Evolutionary conservation across 1,140 invertebrate genomes (phyloP).

Genomic region (Ectropis grisescens): DNA sequence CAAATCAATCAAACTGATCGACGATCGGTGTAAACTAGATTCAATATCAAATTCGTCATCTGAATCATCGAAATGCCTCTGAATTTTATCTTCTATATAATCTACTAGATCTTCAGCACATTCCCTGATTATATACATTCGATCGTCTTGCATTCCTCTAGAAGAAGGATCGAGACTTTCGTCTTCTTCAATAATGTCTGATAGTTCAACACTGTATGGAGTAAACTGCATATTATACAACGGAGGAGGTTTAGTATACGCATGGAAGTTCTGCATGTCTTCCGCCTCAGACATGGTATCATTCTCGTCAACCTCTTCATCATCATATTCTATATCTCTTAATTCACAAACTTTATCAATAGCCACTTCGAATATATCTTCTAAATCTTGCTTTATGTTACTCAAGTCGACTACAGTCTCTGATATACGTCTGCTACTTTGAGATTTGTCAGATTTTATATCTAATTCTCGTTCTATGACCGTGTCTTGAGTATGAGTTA

Average conservation of each 20-base stretch:
- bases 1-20: slow-evolving; percentile 50
- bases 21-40: slow-evolving; percentile 29
- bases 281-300: slow-evolving; percentile 57
- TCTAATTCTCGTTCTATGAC: slow-evolving; percentile 47
- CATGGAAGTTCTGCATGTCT: slow-evolving; percentile 49
- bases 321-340: slow-evolving; percentile 20
- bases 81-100: slow-evolving; percentile 45
- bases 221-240: slow-evolving; percentile 33
- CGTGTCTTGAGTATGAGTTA: slow-evolving; percentile 58
- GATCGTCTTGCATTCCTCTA: slow-evolving; percentile 33
- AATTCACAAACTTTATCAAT: slow-evolving; percentile 30
- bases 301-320: no score
- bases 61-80: slow-evolving; percentile 24
- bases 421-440: slow-evolving; percentile 44
- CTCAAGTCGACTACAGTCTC: slow-evolving; percentile 54
- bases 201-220: slow-evolving; percentile 51
- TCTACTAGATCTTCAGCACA: slow-evolving; percentile 39
- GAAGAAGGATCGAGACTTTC: slow-evolving; percentile 36
- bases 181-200: slow-evolving; percentile 61
- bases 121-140: slow-evolving; percentile 19
- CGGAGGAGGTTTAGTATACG: slow-evolving; percentile 47
- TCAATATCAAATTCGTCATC: slow-evolving; percentile 45
- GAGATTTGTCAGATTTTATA: slow-evolving; percentile 19
- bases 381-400: slow-evolving; percentile 51
- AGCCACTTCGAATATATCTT: slow-evolving; percentile 49